A percentile compares a stretch with the other conserved stretches of the same genome.
Conservation (phyloP, 1,140 invertebrate species). For the Fragariocoptes setiger region DNA sequence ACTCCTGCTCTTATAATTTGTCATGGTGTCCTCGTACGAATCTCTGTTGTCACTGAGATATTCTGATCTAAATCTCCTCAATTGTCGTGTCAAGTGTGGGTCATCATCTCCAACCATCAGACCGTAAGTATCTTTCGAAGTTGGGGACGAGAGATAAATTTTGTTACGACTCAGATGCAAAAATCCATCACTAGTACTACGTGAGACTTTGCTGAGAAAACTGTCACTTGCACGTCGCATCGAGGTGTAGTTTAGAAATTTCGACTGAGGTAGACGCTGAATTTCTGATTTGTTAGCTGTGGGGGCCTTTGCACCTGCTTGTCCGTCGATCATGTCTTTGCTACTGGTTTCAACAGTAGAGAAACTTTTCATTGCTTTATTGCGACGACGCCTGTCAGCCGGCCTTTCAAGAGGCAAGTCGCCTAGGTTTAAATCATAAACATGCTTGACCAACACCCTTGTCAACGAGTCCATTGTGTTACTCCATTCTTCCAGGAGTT, state of each 20-base stretch:
- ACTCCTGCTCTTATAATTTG: constrained; percentile 23
- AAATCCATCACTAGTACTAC: background rate
- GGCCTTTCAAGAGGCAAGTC: constrained; percentile 55
- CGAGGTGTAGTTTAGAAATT: background rate
- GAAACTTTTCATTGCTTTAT: background rate
- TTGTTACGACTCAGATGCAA: background rate
- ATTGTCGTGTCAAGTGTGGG: no score
- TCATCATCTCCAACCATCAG: no score
- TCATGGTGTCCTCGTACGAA: background rate
- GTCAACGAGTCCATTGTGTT: constrained; percentile 89
- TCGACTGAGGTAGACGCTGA: background rate
- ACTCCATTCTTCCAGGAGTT: constrained; percentile 78
- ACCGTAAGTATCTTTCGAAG: background rate
- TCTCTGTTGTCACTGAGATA: background rate
- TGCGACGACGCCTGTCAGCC: constrained; percentile 23
- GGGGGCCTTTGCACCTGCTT: background rate
- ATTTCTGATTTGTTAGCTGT: background rate
- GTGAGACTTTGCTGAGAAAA: background rate
- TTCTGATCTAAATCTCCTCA: background rate
- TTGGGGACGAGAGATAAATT: background rate
- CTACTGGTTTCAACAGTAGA: background rate
- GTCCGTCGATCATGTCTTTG: constrained; percentile 1
- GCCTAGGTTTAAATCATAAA: constrained; percentile 62
- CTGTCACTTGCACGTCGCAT: background rate
- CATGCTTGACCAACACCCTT: constrained; percentile 56